Base-by-base conservation (phyloP, 2,113 vertebrate genomes). In the Elanoides forficatus region DNA sequence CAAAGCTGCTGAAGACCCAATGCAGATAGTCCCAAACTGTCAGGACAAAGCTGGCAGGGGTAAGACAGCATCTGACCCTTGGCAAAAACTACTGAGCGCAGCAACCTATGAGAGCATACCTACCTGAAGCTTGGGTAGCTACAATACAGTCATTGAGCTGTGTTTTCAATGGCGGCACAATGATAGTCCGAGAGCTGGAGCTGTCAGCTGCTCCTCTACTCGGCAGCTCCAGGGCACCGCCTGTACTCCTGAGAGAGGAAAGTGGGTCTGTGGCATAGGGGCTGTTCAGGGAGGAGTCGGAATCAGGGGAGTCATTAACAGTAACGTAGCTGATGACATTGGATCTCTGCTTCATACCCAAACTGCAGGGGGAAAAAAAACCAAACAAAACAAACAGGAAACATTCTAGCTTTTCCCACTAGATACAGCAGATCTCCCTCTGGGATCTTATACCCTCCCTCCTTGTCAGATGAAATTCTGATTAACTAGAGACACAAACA, bases 271-370 rank as follows among this genome's bases (percentile, higher is more conserved):
- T 94, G 97, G 98, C 98, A 50, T 99, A 99, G 3, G 99, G 99
- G 98, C 99, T 99, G 98, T 97, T 99, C 98, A 98, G 97, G 86
- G 99, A 99, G 11, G 99, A 99, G 98, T 99, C 99, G 0, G 99
- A 99, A 97, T 99, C 99, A 6, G 99, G 99, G 71, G 99, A 99
- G 96, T 99, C 99, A 26, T 99, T 99, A 42, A 99, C 99, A 4
- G 99, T 99, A 88, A 99, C 99, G 5, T 99, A 99, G 97, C 99
- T 99, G 98, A 99, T 99, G 95, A 99, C 99, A 17, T 99, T 99
- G 81, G 99, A 98, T 84, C 99, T 98, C 95, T 99, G 99, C 95
- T 99, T 99, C 84, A 98, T 96, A 56, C 98, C 98, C 81, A 99
- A 98, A 97, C 99, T 99, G 96, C 65, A 60, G 68, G 76, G 56